Percentiles rank a stretch among this genome's conserved stretches.
Conservation (phyloP, 1,140 invertebrate genomes). For the Drosophila mauritiana region DNA sequence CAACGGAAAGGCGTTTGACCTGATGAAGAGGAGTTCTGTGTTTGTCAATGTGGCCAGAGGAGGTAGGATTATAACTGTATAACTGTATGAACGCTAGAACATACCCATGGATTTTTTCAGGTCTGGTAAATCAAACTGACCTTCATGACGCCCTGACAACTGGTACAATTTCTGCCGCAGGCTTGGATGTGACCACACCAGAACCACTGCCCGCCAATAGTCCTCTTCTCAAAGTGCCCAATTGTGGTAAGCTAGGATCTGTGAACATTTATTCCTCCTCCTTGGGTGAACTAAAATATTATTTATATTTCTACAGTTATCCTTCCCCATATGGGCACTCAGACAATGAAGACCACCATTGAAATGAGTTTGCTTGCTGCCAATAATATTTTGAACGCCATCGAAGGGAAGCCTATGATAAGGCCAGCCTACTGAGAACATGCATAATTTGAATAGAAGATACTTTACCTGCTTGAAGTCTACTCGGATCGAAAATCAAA, state of each 20-base stretch:
- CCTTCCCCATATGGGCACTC: conserved; percentile 94
- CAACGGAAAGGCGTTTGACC: conserved; percentile 88
- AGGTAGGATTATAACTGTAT: conserved; percentile 77
- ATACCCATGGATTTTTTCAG: conserved; percentile 57
- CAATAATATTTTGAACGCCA: conserved; percentile 91
- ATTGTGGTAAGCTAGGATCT: conserved; percentile 88
- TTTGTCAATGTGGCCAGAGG: conserved; percentile 93
- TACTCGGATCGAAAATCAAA: not conserved
- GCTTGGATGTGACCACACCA: conserved; percentile 95
- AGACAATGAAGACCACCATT: conserved; percentile 90
- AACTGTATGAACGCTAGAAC: not conserved
- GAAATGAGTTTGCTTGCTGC: conserved; percentile 92
- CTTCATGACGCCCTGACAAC: conserved; percentile 90
- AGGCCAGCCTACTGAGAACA: conserved; percentile 82
- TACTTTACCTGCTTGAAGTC: no score
- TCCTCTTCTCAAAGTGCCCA: conserved; percentile 90
- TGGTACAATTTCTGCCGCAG: conserved; percentile 92
- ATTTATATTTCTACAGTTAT: conserved; percentile 86
- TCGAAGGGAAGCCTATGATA: conserved; percentile 89
- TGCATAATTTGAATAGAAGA: no score
- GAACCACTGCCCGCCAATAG: conserved; percentile 93
- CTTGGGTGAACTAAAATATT: not conserved
- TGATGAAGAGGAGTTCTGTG: conserved; percentile 92
- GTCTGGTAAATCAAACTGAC: conserved; percentile 90
- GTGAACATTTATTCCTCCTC: no score